phyloP scores from a whole-genome alignment of 1,140 invertebrate species.

The Formica selysi region DNA sequence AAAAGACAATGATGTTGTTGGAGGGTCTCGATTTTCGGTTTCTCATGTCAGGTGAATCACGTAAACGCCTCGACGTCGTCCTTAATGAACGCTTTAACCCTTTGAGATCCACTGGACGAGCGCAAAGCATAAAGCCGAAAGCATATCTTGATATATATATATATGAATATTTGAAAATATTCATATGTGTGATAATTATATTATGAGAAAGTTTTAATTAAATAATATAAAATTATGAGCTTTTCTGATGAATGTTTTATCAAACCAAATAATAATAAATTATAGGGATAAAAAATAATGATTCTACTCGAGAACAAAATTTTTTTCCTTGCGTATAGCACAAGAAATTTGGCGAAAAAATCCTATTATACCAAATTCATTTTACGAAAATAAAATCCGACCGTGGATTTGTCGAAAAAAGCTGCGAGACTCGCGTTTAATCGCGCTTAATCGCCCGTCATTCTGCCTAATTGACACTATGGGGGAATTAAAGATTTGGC shows the following conservation, averaged over 20 bases:
- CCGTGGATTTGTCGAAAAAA: conserved; percentile 41
- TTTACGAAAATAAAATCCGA: not conserved
- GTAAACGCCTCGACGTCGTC: not conserved
- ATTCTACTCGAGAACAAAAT: too few relatives aligned
- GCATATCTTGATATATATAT: not conserved
- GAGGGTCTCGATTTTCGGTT: not conserved
- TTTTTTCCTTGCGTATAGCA: not conserved
- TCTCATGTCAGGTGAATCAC: conserved; percentile 3
- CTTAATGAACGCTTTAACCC: conserved; percentile 44
- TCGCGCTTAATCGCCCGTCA: conserved; percentile 80
- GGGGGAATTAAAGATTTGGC: conserved; percentile 78
- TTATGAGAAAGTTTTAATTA: not conserved
- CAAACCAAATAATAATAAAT: not conserved
- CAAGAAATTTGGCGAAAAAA: not conserved
- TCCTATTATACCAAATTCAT: not conserved
- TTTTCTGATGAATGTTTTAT: not conserved
- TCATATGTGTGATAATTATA: not conserved
- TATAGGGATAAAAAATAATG: not conserved
- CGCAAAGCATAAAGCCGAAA: not conserved
- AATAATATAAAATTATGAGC: conserved; percentile 15
- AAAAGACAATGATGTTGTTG: not conserved
- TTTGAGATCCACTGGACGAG: not conserved
- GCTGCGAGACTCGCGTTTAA: conserved; percentile 67
- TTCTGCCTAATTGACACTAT: conserved; percentile 83
- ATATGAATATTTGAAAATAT: not conserved